Percentiles rank a stretch among this genome's conserved stretches.
These are phyloP conservation scores for Atrina japonica DNA, from an alignment of 2,888 invertebrate species.

Conservation along the genomic window DNA sequence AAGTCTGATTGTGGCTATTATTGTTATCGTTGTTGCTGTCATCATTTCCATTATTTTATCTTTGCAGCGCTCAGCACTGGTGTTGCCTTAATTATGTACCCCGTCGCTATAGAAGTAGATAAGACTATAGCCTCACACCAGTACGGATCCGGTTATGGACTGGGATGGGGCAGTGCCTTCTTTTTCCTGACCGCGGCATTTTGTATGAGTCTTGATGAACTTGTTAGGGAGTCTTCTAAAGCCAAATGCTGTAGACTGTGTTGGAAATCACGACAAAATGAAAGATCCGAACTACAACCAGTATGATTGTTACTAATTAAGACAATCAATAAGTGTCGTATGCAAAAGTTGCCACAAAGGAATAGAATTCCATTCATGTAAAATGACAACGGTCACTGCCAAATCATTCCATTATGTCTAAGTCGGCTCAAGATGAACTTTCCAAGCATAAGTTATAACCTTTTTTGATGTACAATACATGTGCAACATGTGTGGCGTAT, in stretches of 20 bases:
- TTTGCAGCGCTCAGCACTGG: conserved; percentile 76
- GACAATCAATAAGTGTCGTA: no score
- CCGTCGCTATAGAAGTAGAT: conserved; percentile 74
- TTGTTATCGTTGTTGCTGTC: no score
- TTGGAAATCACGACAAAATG: conserved; percentile 58
- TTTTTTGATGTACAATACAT: no score
- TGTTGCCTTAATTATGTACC: conserved; percentile 77
- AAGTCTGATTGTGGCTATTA: no score
- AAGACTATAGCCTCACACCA: conserved; percentile 62
- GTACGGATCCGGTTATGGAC: conserved; percentile 77
- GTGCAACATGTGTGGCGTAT: no score
- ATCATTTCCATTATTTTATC: neutral
- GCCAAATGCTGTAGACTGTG: conserved; percentile 70
- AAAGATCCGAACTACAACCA: conserved; percentile 63
- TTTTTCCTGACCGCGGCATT: conserved; percentile 76
- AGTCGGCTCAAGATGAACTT: no score
- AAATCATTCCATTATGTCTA: no score
- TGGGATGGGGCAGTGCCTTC: conserved; percentile 79
- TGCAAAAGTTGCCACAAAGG: no score
- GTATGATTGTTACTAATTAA: conserved; percentile 53
- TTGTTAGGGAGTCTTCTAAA: conserved; percentile 71
- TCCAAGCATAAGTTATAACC: no score
- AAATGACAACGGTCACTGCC: no score
- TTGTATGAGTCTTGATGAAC: conserved; percentile 77
- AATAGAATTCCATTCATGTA: no score